phyloP scores from a whole-genome alignment of 1,140 invertebrate genomes.

The Chrysoperla carnea region DNA sequence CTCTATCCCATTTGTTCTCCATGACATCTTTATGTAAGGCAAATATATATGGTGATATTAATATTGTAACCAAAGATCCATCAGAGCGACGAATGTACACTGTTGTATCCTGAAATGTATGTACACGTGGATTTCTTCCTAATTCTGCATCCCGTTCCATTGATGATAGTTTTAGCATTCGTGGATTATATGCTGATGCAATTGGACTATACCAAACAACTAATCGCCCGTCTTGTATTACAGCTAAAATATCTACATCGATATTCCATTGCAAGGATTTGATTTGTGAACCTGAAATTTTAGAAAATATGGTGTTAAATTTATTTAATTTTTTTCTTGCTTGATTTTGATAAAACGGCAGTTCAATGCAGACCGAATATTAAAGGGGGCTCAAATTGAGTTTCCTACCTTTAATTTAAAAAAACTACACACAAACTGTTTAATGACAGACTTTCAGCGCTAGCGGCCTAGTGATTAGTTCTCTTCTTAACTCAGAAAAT shows the following conservation, averaged over 20 bases:
- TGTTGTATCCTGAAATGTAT: slow-evolving; percentile 61
- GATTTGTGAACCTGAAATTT: slow-evolving; percentile 48
- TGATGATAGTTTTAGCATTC: slow-evolving; percentile 34
- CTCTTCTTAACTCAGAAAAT: too few species aligned
- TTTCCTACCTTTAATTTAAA: too few species aligned
- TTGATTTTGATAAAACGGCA: too few species aligned
- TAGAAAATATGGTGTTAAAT: too few species aligned
- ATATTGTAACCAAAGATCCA: slow-evolving; percentile 32
- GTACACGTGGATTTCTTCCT: slow-evolving; percentile 58
- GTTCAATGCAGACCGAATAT: too few species aligned
- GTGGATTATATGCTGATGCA: slow-evolving; percentile 53
- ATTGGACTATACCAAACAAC: slow-evolving; percentile 77
- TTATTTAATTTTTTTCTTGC: too few species aligned
- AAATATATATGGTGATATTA: slow-evolving; percentile 30
- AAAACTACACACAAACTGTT: too few species aligned
- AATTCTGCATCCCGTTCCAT: slow-evolving; percentile 41
- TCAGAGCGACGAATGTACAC: slow-evolving; percentile 36
- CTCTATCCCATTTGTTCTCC: slow-evolving; percentile 48
- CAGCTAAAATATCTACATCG: slow-evolving; percentile 65
- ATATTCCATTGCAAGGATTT: slow-evolving; percentile 68
- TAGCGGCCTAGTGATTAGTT: too few species aligned
- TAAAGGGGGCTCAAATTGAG: too few species aligned
- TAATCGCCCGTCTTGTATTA: slow-evolving; percentile 62
- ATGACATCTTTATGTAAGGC: slow-evolving; percentile 31
- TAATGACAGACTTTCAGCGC: too few species aligned